Base-by-base conservation (phyloP, 2,113 vertebrate species). In the Coryphaenoides rupestris region DNA sequence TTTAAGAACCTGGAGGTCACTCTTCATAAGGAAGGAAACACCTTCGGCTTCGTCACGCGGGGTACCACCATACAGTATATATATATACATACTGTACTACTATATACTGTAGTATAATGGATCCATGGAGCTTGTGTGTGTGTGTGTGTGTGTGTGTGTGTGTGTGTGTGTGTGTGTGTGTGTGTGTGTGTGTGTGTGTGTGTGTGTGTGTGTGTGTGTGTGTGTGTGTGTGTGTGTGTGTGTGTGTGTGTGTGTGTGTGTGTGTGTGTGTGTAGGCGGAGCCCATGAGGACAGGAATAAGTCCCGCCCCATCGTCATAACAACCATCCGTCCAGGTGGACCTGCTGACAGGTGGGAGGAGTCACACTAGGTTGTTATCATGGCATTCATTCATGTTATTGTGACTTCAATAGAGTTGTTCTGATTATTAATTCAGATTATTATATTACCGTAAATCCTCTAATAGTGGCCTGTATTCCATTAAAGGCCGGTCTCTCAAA, bases 11-110 rank as follows among this genome's bases (percentile, higher is more conserved):
- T 98, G 56, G 96, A 99, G 75, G 95, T 99, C 79, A 98, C 96
- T 1, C 90, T 99, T 65, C 96, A 98, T 84, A 98, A 98, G 88
- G 97, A 99, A 72, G 97, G 97, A 23, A 99, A 98, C 84, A 95
- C 95, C 55, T 99, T 99, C 53, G 97, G 97, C 72, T 98, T 98
- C 74, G 96, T 99, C 75, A 96, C 96, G 87, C 91, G 97, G 95
- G 97, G 97, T 97, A 84, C 80, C 93, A 69, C 1, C 0, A 16
- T 49, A 33, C 47, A 49, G 47, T 49, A 49, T 4, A 33, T 33
- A 33, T 49, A 49, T n/a, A 2, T 49, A 49, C 47, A 49, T 49
- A 2, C 47, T 45, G 40, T 45, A 49, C 47, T 49, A 49, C 14
- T 14, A 13, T 49, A 49, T 13, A 49, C 47, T 49, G 2, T 49